A percentile compares a stretch with the other conserved stretches of the same genome.
These are phyloP conservation scores for Meteorus sp. DNA, from an alignment of 1,140 invertebrate species.

Conservation along the genomic window DNA sequence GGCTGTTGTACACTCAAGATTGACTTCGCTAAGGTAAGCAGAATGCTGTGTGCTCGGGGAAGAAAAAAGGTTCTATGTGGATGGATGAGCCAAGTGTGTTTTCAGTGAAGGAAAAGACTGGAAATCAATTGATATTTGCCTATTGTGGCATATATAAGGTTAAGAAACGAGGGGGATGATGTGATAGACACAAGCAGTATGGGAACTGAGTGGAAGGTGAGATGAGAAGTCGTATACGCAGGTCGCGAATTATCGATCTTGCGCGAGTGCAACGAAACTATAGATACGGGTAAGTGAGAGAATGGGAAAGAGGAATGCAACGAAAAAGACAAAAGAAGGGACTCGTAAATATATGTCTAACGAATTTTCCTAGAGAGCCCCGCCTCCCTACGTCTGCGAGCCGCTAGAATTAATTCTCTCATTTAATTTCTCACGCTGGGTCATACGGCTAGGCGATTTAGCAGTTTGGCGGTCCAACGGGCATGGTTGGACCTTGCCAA, in stretches of 20 bases:
- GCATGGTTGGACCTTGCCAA: slow-evolving; percentile 14
- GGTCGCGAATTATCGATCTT: slow-evolving; percentile 32
- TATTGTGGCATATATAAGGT: slow-evolving; percentile 18
- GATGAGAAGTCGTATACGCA: slow-evolving; percentile 27
- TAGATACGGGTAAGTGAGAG: background rate
- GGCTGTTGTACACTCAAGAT: slow-evolving; percentile 99
- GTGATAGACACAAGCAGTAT: no score
- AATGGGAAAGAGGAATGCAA: background rate
- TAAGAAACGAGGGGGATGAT: slow-evolving; percentile 8
- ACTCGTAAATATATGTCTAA: no score
- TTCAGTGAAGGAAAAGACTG: no score
- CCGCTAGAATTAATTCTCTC: slow-evolving; percentile 29
- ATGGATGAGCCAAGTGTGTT: no score
- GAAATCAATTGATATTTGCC: no score
- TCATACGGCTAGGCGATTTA: slow-evolving; percentile 25
- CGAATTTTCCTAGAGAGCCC: slow-evolving; percentile 8
- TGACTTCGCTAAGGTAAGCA: slow-evolving; percentile 95
- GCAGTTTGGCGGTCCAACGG: slow-evolving; percentile 21
- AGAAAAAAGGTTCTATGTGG: no score
- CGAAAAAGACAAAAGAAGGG: background rate
- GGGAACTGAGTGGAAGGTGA: no score
- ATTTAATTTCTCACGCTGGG: slow-evolving; percentile 27
- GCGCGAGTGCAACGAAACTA: slow-evolving; percentile 10
- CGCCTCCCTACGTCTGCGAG: slow-evolving; percentile 21
- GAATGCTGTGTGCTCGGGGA: no score